Evolutionary conservation across 2,797 vertebrate species (phyloP).

Genomic region (Semaprochilodus insignis): DNA sequence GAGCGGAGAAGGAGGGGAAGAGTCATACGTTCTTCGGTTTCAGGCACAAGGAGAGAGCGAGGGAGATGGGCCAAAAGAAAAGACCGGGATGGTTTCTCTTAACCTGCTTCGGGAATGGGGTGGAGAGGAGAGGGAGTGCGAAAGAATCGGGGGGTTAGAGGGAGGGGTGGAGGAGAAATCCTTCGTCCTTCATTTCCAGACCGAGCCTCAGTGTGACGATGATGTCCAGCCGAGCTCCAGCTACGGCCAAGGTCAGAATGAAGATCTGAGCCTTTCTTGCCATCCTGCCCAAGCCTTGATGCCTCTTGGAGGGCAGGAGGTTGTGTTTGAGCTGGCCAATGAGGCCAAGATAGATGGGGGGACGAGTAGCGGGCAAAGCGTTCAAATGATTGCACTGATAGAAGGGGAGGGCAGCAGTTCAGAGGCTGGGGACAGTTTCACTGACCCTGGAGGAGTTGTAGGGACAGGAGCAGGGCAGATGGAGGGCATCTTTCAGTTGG

Average conservation of each 20-base stretch:
- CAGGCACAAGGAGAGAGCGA: slow-evolving; percentile 71
- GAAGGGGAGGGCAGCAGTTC: slow-evolving; percentile 71
- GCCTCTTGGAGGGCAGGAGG: slow-evolving; percentile 77
- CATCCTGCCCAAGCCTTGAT: slow-evolving; percentile 71
- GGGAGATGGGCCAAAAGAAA: slow-evolving; percentile 67
- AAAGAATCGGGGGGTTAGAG: slow-evolving; percentile 59
- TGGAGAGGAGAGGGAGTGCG: slow-evolving; percentile 68
- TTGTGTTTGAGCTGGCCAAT: slow-evolving; percentile 79
- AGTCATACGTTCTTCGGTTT: slow-evolving; percentile 79
- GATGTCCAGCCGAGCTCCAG: slow-evolving; percentile 48
- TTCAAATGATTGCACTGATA: slow-evolving; percentile 84
- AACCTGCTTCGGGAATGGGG: slow-evolving; percentile 78
- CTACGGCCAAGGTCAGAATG: slow-evolving; percentile 67
- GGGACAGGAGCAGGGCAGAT: slow-evolving; percentile 66
- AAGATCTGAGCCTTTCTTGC: slow-evolving; percentile 76
- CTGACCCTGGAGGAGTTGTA: slow-evolving; percentile 47
- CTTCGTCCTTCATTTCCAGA: slow-evolving; percentile 82
- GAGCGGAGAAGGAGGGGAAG: slow-evolving; percentile 63
- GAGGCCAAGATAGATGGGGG: slow-evolving; percentile 75
- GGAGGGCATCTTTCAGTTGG: slow-evolving; percentile 80
- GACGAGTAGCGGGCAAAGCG: slow-evolving; percentile 68
- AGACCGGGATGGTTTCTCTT: slow-evolving; percentile 76
- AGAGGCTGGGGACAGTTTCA: slow-evolving; percentile 64
- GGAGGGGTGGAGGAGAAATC: slow-evolving; percentile 71
- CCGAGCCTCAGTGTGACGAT: slow-evolving; percentile 65